phyloP scores from a whole-genome alignment of 1,140 invertebrate species.

The Drosophila seguyi region DNA sequence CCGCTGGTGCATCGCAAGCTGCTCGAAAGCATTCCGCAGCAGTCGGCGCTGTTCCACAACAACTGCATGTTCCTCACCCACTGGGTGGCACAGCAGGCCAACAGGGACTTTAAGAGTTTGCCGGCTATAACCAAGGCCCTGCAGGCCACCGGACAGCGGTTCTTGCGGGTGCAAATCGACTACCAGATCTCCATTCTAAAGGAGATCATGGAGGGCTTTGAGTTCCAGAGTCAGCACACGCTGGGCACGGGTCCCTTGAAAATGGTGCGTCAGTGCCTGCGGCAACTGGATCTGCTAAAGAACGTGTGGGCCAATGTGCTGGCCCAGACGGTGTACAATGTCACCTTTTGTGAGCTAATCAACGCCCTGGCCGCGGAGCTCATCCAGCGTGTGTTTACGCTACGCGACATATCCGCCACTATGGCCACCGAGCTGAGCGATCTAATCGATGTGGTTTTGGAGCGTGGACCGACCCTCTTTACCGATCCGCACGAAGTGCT shows the following conservation, averaged over 20 bases:
- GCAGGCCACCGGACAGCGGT: constrained; percentile 88
- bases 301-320: constrained; percentile 92
- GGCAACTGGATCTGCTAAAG: constrained; percentile 93
- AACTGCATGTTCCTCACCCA: constrained; percentile 96
- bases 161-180: constrained; percentile 90
- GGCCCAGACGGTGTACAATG: constrained; percentile 85
- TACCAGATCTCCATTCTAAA: constrained; percentile 90
- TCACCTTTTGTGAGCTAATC: constrained; percentile 84
- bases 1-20: constrained; percentile 92
- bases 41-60: constrained; percentile 96
- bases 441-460: constrained; percentile 85
- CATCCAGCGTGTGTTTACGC: constrained; percentile 77
- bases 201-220: constrained; percentile 90
- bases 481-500: constrained; percentile 87
- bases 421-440: constrained; percentile 85
- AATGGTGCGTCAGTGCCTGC: constrained; percentile 91
- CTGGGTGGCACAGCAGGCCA: constrained; percentile 84
- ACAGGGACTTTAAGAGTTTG: constrained; percentile 75
- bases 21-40: constrained; percentile 93
- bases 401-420: constrained; percentile 85
- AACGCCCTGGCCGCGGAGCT: constrained; percentile 84
- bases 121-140: constrained; percentile 86
- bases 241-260: constrained; percentile 89
- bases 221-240: constrained; percentile 87
- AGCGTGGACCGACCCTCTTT: constrained; percentile 85